Evolutionary conservation across 2,888 invertebrate species (phyloP).

Genomic region (Heliconius ethilla): DNA sequence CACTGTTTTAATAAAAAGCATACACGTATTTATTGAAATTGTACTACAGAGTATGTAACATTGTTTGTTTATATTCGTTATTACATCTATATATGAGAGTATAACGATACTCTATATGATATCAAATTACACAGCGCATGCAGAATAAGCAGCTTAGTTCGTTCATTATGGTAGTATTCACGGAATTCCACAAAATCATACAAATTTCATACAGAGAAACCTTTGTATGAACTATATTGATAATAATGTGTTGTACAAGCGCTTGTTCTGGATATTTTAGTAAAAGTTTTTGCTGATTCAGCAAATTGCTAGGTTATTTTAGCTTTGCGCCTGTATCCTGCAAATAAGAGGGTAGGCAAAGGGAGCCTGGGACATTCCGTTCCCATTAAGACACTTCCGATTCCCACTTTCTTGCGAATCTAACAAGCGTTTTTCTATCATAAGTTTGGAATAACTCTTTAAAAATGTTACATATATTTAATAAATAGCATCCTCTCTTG

Average conservation of each 20-base stretch:
- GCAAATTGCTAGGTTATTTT: constrained; percentile 21
- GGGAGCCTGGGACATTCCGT: no score
- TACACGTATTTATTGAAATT: neutral
- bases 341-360: no score
- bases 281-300: constrained; percentile 62
- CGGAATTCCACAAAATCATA: constrained; percentile 20
- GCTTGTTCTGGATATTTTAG: constrained; percentile 56
- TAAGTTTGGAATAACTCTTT: no score
- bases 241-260: constrained; percentile 13
- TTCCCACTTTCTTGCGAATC: no score
- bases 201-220: constrained; percentile 13
- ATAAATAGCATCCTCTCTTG: no score
- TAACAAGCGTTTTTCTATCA: no score
- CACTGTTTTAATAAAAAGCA: no score
- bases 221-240: constrained; percentile 31
- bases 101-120: constrained; percentile 32
- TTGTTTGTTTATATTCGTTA: constrained; percentile 2
- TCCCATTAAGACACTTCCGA: no score
- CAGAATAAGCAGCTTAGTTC: constrained; percentile 39
- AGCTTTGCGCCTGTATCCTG: no score
- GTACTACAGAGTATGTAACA: neutral
- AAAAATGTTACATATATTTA: no score
- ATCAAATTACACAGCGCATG: constrained; percentile 32
- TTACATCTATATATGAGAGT: neutral
- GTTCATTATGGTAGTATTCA: constrained; percentile 36